Evolutionary conservation across 2,888 invertebrate genomes (phyloP), one percentile per base, ranked within the genome.

Genomic region (Eristalis arbustorum): DNA sequence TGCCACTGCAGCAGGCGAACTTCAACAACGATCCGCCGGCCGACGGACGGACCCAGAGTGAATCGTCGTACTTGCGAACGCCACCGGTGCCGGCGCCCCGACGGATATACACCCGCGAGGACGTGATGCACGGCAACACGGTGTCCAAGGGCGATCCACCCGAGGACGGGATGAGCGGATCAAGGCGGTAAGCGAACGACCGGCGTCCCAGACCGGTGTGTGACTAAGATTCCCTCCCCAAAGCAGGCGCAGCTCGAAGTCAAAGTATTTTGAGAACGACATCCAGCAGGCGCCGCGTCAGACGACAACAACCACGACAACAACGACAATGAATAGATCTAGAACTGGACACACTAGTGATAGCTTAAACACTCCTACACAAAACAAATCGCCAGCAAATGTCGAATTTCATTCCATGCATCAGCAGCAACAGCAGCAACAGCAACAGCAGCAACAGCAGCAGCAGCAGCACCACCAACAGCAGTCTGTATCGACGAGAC

Each of bases 111-210:
- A 96, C 96, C 1, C 93, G 97, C 22, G 96, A 96, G 90, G 95
- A 96, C 91, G 96, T 95, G 92, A 93, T 96, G 64, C 96, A 96
- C 91, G 95, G 95, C 88, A 95, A 95, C 42, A 95, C 96, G 11
- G 96, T 95, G 42, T 96, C 95, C 66, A 95, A 95, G 61, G 95
- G 95, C 1, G 95, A 95, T n/a, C 79, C 88, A 2, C 88, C 88
- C 28, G 82, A 88, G 8, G 88, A 88, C 57, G 34, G 76, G 18
- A 73, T 75, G 34, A 77, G 66, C 68, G 74, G 81, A 66, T 62
- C 72, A 22, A 81, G 78, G 10, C 78, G 87, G 82, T 82, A 74
- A 71, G 8, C n/a, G n/a, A n/a, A n/a, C n/a, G n/a, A 37, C 5
- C 25, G 13, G 1, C 11, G 0, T 11, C 1, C 34, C 2, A 10